Evolutionary conservation across 2,113 vertebrate genomes (phyloP).

Genomic region (Burhinus bistriatus): DNA sequence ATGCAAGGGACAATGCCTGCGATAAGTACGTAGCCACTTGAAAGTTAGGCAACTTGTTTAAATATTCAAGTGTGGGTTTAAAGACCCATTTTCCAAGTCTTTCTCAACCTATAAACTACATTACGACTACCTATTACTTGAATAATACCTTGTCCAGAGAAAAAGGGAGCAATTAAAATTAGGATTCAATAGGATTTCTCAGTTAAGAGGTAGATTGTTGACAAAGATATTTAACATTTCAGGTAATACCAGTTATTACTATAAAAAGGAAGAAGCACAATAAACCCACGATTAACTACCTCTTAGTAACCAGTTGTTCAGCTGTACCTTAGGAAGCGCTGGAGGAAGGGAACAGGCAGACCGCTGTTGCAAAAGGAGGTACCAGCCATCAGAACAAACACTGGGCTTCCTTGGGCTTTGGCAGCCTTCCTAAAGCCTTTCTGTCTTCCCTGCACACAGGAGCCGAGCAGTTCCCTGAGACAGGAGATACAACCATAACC

Average conservation of each 20-base stretch:
- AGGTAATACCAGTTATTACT: no score
- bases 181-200: not conserved
- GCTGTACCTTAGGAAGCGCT: fast-evolving
- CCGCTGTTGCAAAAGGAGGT: fast-evolving
- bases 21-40: fast-evolving
- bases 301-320: not conserved
- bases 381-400: no score
- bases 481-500: fast-evolving
- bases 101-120: not conserved
- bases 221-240: not conserved
- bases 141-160: not conserved
- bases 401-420: fast-evolving
- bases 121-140: fast-evolving
- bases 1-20: fast-evolving
- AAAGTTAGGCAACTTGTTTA: not conserved
- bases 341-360: fast-evolving
- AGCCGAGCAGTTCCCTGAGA: fast-evolving
- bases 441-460: fast-evolving
- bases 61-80: fast-evolving
- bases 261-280: not conserved
- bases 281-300: fast-evolving
- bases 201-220: not conserved
- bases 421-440: not conserved
- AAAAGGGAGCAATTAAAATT: not conserved
- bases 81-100: not conserved